These are phyloP conservation scores for Macaria liturata DNA, from an alignment of 2,888 invertebrate genomes.

Conservation along the genomic window DNA sequence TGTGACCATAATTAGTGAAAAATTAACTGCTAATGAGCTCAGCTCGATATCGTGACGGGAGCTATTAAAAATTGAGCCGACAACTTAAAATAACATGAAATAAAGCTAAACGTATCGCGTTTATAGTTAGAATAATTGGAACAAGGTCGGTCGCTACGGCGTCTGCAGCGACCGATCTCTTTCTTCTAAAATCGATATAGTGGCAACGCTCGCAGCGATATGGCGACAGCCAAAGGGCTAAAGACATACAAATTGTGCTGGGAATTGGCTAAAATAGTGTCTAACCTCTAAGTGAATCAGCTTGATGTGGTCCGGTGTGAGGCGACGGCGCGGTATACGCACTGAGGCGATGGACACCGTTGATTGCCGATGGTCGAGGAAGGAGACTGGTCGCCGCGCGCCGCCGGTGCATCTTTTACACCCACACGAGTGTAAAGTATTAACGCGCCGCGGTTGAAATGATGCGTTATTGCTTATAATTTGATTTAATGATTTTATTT, in stretches of 20 bases:
- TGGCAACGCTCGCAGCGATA: slow-evolving; percentile 47
- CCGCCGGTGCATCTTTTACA: slow-evolving; percentile 54
- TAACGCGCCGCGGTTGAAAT: neutral
- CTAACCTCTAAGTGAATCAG: slow-evolving; percentile 69
- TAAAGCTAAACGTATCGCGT: slow-evolving; percentile 36
- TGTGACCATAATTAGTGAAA: no score
- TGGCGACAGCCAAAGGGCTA: no score
- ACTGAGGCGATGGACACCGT: slow-evolving; percentile 44
- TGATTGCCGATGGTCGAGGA: slow-evolving; percentile 48
- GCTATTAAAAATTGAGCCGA: no score
- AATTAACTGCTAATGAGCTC: neutral
- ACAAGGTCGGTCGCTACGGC: slow-evolving; percentile 64
- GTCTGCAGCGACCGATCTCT: slow-evolving; percentile 62
- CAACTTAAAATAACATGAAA: slow-evolving; percentile 3
- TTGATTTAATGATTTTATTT: neutral
- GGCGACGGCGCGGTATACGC: slow-evolving; percentile 25
- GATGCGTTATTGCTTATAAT: neutral
- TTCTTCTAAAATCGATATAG: slow-evolving; percentile 75
- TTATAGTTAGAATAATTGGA: slow-evolving; percentile 56
- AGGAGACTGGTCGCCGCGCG: slow-evolving; percentile 48
- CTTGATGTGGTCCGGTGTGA: slow-evolving; percentile 52
- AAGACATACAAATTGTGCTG: no score
- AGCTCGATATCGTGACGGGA: no score
- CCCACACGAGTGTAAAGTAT: slow-evolving; percentile 1
- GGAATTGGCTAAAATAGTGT: neutral